Base-by-base conservation (phyloP, 1,140 invertebrate species). In the Bicyclus anynana region DNA sequence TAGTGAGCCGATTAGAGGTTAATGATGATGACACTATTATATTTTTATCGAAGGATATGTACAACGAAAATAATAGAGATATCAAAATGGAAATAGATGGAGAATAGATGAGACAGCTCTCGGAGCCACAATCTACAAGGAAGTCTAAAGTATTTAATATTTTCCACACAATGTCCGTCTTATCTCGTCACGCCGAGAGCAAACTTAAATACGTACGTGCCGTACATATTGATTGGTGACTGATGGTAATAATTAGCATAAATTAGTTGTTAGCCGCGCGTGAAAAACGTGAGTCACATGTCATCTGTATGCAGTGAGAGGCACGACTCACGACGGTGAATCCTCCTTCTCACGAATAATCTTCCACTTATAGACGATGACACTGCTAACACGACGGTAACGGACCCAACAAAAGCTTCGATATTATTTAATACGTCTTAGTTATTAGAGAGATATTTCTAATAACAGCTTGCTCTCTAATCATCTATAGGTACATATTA, bases 201-300 rank as follows among this genome's bases (percentile, higher is more conserved):
- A 65, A 74, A 74, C 72, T 67, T 62, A 73, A 62, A 54, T 67
- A 66, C 58, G 67, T 70, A 84, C 83, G 83, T 84, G 83, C 67
- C 61, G 37, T 62, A 69, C 74, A 84, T 86, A 83, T 69, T 77
- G 68, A 81, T 76, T 69, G 55, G 60, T 61, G 57, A 57, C 49
- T 65, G 62, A 62, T 70, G 66, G 56, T 48, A 49, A 33, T 60
- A 72, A 86, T 84, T 84, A 79, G 67, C 81, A 84, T 87, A 82
- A 80, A 87, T 87, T 83, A 87, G 74, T 81, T 72, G 58, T 77
- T 70, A 74, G 72, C 75, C 69, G 72, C 68, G 78, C 80, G 74
- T 84, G 81, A 78, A 84, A 69, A 75, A 76, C 77, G 80, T 84
- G 84, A 84, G 69, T 82, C 73, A 86, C 66, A 69, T 69, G 67